These are phyloP conservation scores for Ammodytes marinus DNA, from an alignment of 2,113 vertebrate species.

Conservation along the genomic window DNA sequence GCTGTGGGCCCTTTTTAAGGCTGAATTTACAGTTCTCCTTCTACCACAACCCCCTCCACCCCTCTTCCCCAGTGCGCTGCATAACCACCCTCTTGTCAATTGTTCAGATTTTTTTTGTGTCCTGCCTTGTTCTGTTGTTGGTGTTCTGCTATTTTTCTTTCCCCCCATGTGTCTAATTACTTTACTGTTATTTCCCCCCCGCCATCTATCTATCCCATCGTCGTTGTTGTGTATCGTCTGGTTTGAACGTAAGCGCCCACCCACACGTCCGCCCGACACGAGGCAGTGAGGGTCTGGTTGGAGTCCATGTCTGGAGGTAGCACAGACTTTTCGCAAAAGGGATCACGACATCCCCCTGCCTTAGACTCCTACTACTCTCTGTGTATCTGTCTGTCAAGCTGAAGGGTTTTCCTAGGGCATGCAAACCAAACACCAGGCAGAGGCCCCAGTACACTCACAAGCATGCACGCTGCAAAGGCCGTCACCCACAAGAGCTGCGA, in stretches of 20 bases:
- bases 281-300: conserved; percentile 98
- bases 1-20: conserved; percentile 1
- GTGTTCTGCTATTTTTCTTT: conserved; percentile 66
- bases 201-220: conserved; percentile 56
- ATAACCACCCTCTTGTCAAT: conserved; percentile 63
- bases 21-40: conserved; percentile 27
- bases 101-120: conserved; percentile 48
- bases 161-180: conserved; percentile 75
- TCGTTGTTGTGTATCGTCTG: conserved; percentile 71
- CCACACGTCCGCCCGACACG: conserved; percentile 91
- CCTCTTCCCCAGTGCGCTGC: conserved; percentile 36
- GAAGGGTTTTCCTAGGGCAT: conserved; percentile 68
- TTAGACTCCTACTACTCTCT: conserved; percentile 35
- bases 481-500: conserved; percentile 26
- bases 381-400: conserved; percentile 42
- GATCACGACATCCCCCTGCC: conserved; percentile 60
- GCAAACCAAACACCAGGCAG: conserved; percentile 46
- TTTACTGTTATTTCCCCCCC: conserved; percentile 70
- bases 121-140: conserved; percentile 69
- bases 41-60: conserved; percentile 8
- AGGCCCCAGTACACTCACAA: conserved; percentile 55
- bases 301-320: conserved; percentile 98
- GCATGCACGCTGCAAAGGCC: conserved; percentile 62
- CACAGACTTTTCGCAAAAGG: conserved; percentile 69
- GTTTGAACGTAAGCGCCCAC: conserved; percentile 89